A percentile compares a stretch with the other conserved stretches of the same genome.
Conservation (phyloP, 2,888 invertebrate genomes). For the Cotesia congregata region DNA sequence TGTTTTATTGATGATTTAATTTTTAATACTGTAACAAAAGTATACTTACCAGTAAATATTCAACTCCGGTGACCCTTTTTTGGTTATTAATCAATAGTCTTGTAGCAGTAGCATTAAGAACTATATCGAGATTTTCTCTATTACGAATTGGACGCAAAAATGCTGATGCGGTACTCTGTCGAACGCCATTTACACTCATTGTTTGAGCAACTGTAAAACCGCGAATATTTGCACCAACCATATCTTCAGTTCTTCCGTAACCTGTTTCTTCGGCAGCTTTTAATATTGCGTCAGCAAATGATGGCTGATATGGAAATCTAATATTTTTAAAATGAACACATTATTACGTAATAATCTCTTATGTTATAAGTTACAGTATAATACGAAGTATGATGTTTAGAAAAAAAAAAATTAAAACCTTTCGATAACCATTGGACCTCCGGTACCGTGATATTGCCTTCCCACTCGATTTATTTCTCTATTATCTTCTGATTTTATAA, state of each 20-base stretch:
- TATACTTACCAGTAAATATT: slow-evolving; percentile 69
- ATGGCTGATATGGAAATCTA: slow-evolving; percentile 77
- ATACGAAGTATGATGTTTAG: background rate
- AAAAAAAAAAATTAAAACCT: slow-evolving; percentile 49
- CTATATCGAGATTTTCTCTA: slow-evolving; percentile 75
- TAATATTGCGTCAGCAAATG: slow-evolving; percentile 75
- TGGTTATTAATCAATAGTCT: slow-evolving; percentile 73
- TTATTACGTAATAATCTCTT: background rate
- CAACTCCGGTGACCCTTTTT: slow-evolving; percentile 72
- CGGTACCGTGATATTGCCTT: slow-evolving; percentile 74
- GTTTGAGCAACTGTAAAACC: slow-evolving; percentile 79
- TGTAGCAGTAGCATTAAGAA: slow-evolving; percentile 75
- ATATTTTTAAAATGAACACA: slow-evolving; percentile 31
- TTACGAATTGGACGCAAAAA: slow-evolving; percentile 74
- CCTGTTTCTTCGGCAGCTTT: slow-evolving; percentile 76
- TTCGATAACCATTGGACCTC: slow-evolving; percentile 75
- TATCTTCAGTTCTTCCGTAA: slow-evolving; percentile 75
- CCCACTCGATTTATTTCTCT: slow-evolving; percentile 76
- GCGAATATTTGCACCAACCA: slow-evolving; percentile 75
- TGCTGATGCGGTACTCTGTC: slow-evolving; percentile 75
- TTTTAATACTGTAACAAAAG: slow-evolving; percentile 54
- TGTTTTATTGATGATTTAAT: background rate
- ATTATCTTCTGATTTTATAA: slow-evolving; percentile 78
- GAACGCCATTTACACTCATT: slow-evolving; percentile 75
- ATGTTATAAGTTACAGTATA: background rate